phyloP scores from a whole-genome alignment of 2,113 vertebrate species.

The Vimba vimba region DNA sequence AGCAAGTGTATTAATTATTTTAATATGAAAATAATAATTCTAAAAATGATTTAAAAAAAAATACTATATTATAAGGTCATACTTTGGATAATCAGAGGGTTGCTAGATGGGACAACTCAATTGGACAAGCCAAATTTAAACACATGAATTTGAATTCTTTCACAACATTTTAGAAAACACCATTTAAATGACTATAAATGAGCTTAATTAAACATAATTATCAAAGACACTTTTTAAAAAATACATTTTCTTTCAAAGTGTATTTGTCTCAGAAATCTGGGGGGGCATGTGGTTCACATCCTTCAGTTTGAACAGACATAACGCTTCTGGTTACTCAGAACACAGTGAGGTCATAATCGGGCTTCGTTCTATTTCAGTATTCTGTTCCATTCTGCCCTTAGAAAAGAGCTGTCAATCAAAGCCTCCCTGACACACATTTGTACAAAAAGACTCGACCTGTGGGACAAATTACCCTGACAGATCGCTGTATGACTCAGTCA shows the following conservation, averaged over 20 bases:
- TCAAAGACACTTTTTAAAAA: background rate
- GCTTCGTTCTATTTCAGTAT: slow-evolving; percentile 45
- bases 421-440: slow-evolving; percentile 43
- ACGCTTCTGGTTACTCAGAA: slow-evolving; percentile 10
- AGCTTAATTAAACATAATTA: background rate
- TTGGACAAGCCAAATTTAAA: background rate
- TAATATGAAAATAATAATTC: background rate
- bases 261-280: background rate
- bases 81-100: background rate
- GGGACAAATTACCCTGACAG: slow-evolving; percentile 38
- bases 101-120: background rate
- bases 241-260: background rate
- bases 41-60: no score
- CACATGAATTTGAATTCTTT: background rate
- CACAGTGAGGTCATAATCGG: slow-evolving; percentile 25
- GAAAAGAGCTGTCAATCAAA: slow-evolving; percentile 50
- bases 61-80: background rate
- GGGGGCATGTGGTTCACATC: background rate
- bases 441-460: slow-evolving; percentile 42
- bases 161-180: background rate
- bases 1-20: background rate
- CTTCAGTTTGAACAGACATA: slow-evolving; percentile 29
- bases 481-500: slow-evolving; percentile 42
- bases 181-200: background rate
- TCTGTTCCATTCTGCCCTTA: slow-evolving; percentile 34